Evolutionary conservation across 2,113 vertebrate species (phyloP).

Genomic region (Pyxicephalus adspersus): DNA sequence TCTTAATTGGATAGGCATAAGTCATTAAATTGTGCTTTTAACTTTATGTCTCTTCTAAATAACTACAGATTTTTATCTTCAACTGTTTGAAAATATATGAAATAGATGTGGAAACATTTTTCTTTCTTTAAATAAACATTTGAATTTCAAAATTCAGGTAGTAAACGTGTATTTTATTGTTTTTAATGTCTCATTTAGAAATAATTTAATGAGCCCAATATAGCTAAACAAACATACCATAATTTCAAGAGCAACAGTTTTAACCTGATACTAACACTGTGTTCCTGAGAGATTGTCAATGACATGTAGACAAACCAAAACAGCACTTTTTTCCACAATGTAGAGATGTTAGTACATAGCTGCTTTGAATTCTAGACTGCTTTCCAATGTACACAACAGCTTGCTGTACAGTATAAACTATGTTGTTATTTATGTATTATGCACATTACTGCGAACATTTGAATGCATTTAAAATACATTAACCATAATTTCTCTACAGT

Average conservation of each 20-base stretch:
- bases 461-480: too few relatives aligned
- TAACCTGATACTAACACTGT: conserved; percentile 41
- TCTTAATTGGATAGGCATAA: conserved; percentile 39
- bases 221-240: conserved; percentile 31
- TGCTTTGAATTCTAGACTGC: conserved; percentile 42
- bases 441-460: too few relatives aligned
- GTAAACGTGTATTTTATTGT: conserved; percentile 6
- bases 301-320: conserved; percentile 41
- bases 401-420: not conserved
- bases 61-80: conserved; percentile 44
- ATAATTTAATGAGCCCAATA: conserved; percentile 21
- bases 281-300: conserved; percentile 42
- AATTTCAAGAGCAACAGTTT: conserved; percentile 30
- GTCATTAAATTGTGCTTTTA: conserved; percentile 48
- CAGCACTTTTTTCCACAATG: not conserved
- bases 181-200: conserved; percentile 25
- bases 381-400: conserved; percentile 20
- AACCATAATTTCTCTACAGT: too few relatives aligned
- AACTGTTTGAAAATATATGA: not conserved
- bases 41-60: conserved; percentile 41
- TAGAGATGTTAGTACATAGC: conserved; percentile 25
- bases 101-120: not conserved
- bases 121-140: conserved; percentile 1
- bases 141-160: conserved; percentile 25
- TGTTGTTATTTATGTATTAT: conserved; percentile 8